phyloP scores from a whole-genome alignment of 2,113 vertebrate genomes.

The Atherinomorus stipes region DNA sequence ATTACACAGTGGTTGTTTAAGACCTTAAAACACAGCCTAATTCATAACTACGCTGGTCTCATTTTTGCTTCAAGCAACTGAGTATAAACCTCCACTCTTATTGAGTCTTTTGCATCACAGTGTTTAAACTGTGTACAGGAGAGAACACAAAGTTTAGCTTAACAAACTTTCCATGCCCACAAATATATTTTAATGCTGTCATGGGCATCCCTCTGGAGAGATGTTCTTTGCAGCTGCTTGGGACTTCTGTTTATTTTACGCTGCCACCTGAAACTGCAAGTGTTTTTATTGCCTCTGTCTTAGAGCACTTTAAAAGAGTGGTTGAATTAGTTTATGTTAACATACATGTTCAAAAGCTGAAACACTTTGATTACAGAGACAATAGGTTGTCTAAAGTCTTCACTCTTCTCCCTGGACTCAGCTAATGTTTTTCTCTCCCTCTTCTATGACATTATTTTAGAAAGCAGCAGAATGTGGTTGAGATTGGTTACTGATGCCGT shows the following conservation, averaged over 20 bases:
- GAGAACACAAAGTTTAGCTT: neutral
- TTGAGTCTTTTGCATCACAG: slow-evolving; percentile 1
- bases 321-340: slow-evolving; percentile 5
- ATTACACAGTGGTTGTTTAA: too few species aligned
- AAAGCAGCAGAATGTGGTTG: slow-evolving; percentile 48
- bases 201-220: slow-evolving; percentile 13
- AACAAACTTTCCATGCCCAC: slow-evolving; percentile 16
- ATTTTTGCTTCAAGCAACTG: slow-evolving; percentile 1
- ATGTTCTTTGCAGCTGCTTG: too few species aligned
- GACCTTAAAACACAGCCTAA: neutral
- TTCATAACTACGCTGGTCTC: neutral
- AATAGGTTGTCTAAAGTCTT: slow-evolving; percentile 16
- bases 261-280: slow-evolving; percentile 71
- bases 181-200: slow-evolving; percentile 7
- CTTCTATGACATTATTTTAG: slow-evolving; percentile 30
- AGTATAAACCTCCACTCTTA: neutral
- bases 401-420: slow-evolving; percentile 55
- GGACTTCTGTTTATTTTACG: slow-evolving; percentile 30
- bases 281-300: slow-evolving; percentile 54
- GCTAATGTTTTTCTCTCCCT: slow-evolving; percentile 52
- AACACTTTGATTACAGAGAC: slow-evolving; percentile 12
- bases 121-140: neutral
- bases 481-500: slow-evolving; percentile 29
- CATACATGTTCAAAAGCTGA: neutral
- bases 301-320: slow-evolving; percentile 36